Evolutionary conservation across 1,140 invertebrate genomes (phyloP), one percentile per base, ranked within the genome.

Genomic region (Drosophila rhopaloa): DNA sequence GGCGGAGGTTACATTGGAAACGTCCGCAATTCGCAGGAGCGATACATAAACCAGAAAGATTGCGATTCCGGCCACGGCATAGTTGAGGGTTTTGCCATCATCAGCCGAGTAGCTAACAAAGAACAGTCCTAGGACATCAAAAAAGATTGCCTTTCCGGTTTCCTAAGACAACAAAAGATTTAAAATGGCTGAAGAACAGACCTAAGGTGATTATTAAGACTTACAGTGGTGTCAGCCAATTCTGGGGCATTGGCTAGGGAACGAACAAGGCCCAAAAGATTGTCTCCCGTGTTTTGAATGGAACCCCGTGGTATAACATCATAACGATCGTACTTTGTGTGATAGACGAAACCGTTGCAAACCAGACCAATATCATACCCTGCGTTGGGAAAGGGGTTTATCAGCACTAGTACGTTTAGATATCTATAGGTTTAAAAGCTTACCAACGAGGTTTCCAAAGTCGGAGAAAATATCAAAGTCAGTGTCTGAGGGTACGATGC

Each of bases 281-380:
- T 96, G 71, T 96, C 95, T 60, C 96, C 97, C 50, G 96, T 96
- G 81, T 96, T 94, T 92, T 98, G 97, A 24, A 98, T 93, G 6
- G 96, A 95, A 4, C 96, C 97, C 13, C 95, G 82, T 2, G 96
- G 95, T 82, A 98, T 96, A 76, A 95, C 94, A 75, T 96, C 94
- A 24, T 95, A 94, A 5, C 93, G 93, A 92, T 98, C 97, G 92
- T 96, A 96, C 83, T 95, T 95, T 16, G 97, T 98, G 83, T 98
- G 97, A 86, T 98, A 98, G 0, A 98, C 96, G 92, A 96, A 98
- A 24, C 98, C 98, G 94, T 99, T 98, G 32, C 96, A 96, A n/a
- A 41, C 40, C 94, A 97, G 98, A 6, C 97, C 98, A 93, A 99
- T 27, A 50, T 58, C 56, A 5, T 48, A 13, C 4, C 56, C 56